Evolutionary conservation across 2,888 invertebrate species (phyloP), one percentile per base, ranked within the genome.

Genomic region (Cataglyphis albicans): DNA sequence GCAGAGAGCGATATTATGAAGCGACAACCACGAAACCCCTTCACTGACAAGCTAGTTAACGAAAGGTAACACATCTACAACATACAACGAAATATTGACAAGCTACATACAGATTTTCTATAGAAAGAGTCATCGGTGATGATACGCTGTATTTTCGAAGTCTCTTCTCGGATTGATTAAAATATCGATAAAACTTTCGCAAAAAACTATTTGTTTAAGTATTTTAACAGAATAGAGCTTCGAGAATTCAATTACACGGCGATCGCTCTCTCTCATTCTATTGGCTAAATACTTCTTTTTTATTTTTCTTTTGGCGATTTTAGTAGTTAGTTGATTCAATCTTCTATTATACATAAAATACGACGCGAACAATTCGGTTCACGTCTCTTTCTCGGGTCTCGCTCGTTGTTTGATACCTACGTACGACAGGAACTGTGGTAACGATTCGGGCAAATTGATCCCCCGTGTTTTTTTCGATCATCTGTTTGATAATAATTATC

Each of bases 1-100:
- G 97, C 98, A 90, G 98, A 98, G 95, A 96, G 97, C 93, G 98
- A 98, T 96, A 98, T 98, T 95, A 98, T 98, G 98, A 97, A 97
- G 96, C 96, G 97, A 94, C 96, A 96, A 93, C 98, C 98, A 93
- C 96, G 98, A 96, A 97, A 98, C 95, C 97, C 97, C 91, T 96
- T 96, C 95, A 96, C 96, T 95, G 98, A 98, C 96, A 97, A 97
- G 96, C 96, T 98, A 95, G 98, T 98, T 95, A 98, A 98, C 94
- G 96, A 96, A 95, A 96, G 97, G 96, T 96, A 95, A 94, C 93
- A 94, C 91, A 92, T 91, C 84, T 90, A 89, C 84, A 90, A 84
- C 89, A 87, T 89, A 89, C 65, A 89, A n/a, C 86, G 86, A 90
- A 52, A 85, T 70, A 84, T 90, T 86, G 86, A 88, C 86, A 84